phyloP scores from a whole-genome alignment of 53 echinoderm and acorn worm genomes.

The Hippasteria phrygiana region DNA sequence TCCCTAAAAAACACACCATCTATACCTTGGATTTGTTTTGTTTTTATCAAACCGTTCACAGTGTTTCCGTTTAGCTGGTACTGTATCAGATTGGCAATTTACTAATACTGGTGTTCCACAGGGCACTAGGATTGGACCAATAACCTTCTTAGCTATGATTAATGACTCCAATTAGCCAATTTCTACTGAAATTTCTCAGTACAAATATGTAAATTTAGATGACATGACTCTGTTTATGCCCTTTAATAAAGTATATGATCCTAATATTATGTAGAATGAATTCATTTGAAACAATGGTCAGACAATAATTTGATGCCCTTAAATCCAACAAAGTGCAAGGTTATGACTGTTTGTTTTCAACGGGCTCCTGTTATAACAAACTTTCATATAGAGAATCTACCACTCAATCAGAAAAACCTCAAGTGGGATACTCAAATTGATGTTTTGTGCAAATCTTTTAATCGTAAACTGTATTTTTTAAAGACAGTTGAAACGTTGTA shows the following conservation, averaged over 20 bases:
- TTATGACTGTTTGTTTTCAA: not conserved
- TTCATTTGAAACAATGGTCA: too few relatives aligned
- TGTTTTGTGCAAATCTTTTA: constrained; percentile 17
- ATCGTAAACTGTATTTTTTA: constrained; percentile 17
- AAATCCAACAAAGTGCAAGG: too few relatives aligned
- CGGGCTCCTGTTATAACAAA: not conserved
- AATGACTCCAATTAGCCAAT: not conserved
- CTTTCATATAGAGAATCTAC: not conserved
- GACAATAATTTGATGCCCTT: too few relatives aligned
- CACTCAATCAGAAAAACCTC: not conserved
- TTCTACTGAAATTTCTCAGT: too few relatives aligned
- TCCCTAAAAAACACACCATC: too few relatives aligned
- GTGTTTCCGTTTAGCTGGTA: too few relatives aligned
- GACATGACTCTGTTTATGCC: not conserved
- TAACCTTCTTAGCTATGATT: constrained; percentile 1
- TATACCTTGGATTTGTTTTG: too few relatives aligned
- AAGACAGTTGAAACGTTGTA: not conserved
- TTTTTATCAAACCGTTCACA: too few relatives aligned
- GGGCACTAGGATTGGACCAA: not conserved
- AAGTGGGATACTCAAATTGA: constrained; percentile 19
- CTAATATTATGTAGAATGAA: too few relatives aligned
- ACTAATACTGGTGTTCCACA: not conserved
- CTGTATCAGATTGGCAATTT: too few relatives aligned
- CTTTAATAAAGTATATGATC: not conserved
- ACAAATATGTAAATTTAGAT: too few relatives aligned